A percentile compares a stretch with the other conserved stretches of the same genome.
Conservation (phyloP, 2,888 invertebrate species). For the Tachystola acroxantha region DNA sequence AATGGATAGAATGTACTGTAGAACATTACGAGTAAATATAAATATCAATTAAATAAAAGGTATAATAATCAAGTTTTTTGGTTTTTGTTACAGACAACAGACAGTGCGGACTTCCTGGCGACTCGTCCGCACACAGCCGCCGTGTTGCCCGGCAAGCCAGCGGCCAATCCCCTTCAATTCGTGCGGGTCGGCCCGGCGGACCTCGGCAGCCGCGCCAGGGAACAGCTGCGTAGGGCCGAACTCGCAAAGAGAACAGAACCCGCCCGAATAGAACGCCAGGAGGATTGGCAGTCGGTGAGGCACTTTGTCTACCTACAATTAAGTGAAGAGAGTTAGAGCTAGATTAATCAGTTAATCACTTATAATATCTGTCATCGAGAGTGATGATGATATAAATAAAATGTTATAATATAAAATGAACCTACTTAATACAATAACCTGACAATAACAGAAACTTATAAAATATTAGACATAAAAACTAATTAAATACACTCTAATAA, state of each 20-base stretch:
- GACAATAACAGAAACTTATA: too few species aligned
- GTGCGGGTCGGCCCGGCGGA: constrained; percentile 93
- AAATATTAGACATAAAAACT: too few species aligned
- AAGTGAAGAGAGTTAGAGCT: not conserved
- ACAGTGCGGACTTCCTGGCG: constrained; percentile 72
- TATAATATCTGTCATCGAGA: not conserved
- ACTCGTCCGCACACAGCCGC: constrained; percentile 77
- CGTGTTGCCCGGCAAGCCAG: constrained; percentile 88
- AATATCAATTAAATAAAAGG: too few species aligned
- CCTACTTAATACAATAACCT: too few species aligned
- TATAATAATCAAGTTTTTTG: too few species aligned
- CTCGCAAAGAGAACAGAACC: constrained; percentile 90
- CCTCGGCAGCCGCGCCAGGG: constrained; percentile 89
- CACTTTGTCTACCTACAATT: too few species aligned
- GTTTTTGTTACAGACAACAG: constrained; percentile 58
- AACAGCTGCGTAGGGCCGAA: constrained; percentile 90
- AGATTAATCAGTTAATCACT: not conserved
- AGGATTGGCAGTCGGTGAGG: constrained; percentile 95
- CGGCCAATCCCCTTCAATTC: constrained; percentile 92
- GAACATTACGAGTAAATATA: too few species aligned
- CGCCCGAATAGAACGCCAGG: constrained; percentile 88
- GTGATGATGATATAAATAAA: not conserved
- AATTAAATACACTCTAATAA: too few species aligned
- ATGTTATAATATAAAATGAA: too few species aligned
- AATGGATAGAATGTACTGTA: too few species aligned